Conservation (phyloP, 2,797 vertebrate species). For the Botia kubotai region DNA sequence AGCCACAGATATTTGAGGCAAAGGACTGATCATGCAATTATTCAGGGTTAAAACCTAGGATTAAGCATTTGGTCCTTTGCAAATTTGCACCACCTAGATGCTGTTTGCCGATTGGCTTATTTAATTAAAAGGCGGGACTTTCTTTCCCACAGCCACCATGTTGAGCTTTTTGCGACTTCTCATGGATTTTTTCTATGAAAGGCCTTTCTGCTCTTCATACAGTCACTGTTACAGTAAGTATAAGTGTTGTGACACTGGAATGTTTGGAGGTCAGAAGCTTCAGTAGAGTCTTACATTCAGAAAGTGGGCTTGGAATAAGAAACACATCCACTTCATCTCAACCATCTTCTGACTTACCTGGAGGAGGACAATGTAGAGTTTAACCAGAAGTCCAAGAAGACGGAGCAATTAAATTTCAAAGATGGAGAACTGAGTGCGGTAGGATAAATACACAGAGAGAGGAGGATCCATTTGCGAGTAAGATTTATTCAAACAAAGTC, state of each 20-base stretch:
- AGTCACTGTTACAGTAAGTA: too few relatives aligned
- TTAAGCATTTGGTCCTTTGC: neutral
- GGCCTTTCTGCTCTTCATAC: too few relatives aligned
- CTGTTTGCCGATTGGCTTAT: neutral
- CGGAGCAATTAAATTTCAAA: conserved; percentile 48
- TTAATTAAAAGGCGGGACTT: neutral
- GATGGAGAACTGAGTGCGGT: conserved; percentile 29
- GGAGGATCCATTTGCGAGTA: too few relatives aligned
- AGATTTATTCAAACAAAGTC: too few relatives aligned
- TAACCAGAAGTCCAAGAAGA: conserved; percentile 27
- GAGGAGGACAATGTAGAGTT: conserved; percentile 33
- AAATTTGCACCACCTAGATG: conserved; percentile 1
- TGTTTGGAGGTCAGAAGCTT: neutral
- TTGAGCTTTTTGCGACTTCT: neutral
- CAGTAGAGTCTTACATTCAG: conserved; percentile 3
- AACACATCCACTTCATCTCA: conserved; percentile 18
- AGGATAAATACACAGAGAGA: too few relatives aligned
- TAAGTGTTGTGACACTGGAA: neutral
- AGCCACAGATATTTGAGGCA: neutral
- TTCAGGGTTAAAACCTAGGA: neutral
- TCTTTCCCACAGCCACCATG: neutral
- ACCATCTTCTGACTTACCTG: conserved; percentile 32
- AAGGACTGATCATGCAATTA: neutral
- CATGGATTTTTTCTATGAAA: neutral
- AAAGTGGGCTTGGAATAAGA: conserved; percentile 8